Percentiles rank a stretch among this genome's conserved stretches.
Conservation (phyloP, 64 coral and sea anemone species). For the Actinia tenebrosa region DNA sequence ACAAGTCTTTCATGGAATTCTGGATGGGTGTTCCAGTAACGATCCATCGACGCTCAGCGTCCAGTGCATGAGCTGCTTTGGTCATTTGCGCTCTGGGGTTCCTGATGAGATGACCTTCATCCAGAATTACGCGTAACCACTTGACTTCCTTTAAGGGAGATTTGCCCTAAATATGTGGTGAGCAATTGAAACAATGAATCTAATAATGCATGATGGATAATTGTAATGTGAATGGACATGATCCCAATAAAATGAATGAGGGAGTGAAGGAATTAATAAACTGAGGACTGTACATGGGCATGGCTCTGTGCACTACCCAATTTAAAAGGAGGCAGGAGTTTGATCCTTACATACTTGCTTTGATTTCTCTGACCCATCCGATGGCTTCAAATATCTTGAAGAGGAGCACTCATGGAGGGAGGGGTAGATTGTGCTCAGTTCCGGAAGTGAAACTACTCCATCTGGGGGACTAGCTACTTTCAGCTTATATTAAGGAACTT, state of each 20-base stretch:
- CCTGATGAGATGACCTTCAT: conserved; percentile 78
- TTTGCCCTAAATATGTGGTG: conserved; percentile 35
- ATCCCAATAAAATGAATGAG: background rate
- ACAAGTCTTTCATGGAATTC: conserved; percentile 83
- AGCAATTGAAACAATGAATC: background rate
- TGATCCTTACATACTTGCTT: too few species aligned
- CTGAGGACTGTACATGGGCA: too few species aligned
- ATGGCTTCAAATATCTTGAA: too few species aligned
- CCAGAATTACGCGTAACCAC: conserved; percentile 74
- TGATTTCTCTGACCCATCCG: too few species aligned
- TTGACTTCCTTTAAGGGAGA: conserved; percentile 52
- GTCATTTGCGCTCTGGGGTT: conserved; percentile 70
- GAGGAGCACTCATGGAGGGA: too few species aligned
- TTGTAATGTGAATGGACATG: background rate
- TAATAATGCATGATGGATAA: background rate
- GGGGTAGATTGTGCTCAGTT: too few species aligned
- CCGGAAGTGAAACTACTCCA: too few species aligned
- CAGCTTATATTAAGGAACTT: too few species aligned
- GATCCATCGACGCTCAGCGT: conserved; percentile 64
- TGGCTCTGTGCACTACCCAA: too few species aligned
- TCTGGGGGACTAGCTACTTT: too few species aligned
- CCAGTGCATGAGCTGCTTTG: conserved; percentile 63
- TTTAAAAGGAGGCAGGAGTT: too few species aligned
- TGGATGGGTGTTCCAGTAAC: conserved; percentile 78
- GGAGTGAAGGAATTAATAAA: background rate